phyloP scores from a whole-genome alignment of 2,888 invertebrate species.

The Colletes collaris region DNA sequence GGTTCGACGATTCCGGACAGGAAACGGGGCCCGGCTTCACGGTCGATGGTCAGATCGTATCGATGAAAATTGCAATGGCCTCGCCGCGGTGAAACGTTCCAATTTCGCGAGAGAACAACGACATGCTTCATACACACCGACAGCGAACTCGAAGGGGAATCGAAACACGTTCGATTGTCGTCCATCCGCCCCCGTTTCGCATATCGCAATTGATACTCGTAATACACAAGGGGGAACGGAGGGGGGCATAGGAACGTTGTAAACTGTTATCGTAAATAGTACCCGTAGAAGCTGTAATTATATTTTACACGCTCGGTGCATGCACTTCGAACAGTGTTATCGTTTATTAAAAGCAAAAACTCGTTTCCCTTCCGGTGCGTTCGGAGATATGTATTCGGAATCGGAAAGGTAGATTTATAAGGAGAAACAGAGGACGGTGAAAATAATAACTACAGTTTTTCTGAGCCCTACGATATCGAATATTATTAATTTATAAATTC shows the following conservation, averaged over 20 bases:
- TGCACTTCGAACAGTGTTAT: not conserved
- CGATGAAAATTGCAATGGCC: constrained; percentile 74
- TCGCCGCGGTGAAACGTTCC: constrained; percentile 64
- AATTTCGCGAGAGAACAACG: constrained; percentile 63
- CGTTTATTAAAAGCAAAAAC: no score
- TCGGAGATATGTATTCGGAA: no score
- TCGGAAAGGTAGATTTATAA: no score
- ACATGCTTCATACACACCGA: constrained; percentile 32
- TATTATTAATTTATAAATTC: no score
- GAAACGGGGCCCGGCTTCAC: constrained; percentile 78
- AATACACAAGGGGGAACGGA: constrained; percentile 14
- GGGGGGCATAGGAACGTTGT: not conserved
- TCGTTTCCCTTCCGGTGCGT: no score
- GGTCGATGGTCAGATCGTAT: constrained; percentile 74
- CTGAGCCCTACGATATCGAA: no score
- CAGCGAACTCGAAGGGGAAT: constrained; percentile 28
- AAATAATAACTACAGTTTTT: no score
- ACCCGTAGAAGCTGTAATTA: constrained; percentile 15
- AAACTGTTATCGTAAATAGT: constrained; percentile 20
- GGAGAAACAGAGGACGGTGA: no score
- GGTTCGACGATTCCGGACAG: constrained; percentile 72
- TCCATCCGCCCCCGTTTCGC: constrained; percentile 15
- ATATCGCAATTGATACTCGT: constrained; percentile 41
- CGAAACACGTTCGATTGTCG: constrained; percentile 38
- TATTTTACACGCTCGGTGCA: not conserved